phyloP scores from a whole-genome alignment of 2,797 vertebrate species.

The Lacerta viridis region DNA sequence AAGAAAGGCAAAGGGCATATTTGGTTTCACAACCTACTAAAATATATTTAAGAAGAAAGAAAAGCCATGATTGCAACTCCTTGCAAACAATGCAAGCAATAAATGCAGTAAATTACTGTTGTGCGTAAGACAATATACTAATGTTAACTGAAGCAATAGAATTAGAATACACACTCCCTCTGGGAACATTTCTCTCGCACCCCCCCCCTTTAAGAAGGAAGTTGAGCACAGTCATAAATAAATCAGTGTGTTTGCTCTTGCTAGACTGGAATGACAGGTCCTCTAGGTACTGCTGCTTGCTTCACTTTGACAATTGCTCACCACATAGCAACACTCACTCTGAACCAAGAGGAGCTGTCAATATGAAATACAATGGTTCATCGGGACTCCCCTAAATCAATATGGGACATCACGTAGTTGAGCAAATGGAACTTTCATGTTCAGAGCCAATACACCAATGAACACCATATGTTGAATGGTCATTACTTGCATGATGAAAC shows the following conservation, averaged over 20 bases:
- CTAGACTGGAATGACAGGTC: conserved; percentile 75
- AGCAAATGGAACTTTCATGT: not conserved
- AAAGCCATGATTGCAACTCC: conserved; percentile 62
- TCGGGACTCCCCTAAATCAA: conserved; percentile 44
- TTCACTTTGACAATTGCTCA: conserved; percentile 60
- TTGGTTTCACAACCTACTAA: conserved; percentile 70
- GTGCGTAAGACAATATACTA: conserved; percentile 75
- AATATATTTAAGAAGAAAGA: conserved; percentile 70
- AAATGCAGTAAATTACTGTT: conserved; percentile 76
- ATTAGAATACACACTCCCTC: conserved; percentile 77
- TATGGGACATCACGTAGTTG: not conserved
- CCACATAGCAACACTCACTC: conserved; percentile 53
- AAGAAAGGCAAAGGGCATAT: conserved; percentile 60
- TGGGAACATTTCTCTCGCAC: conserved; percentile 77
- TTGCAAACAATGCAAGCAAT: conserved; percentile 73
- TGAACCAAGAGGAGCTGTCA: conserved; percentile 59
- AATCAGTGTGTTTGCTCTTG: conserved; percentile 69
- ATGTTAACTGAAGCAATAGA: conserved; percentile 75
- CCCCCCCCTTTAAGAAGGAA: conserved; percentile 70
- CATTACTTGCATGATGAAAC: not conserved
- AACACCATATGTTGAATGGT: not conserved
- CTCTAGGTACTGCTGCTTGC: conserved; percentile 58
- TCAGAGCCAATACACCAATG: not conserved
- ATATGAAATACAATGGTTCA: conserved; percentile 29
- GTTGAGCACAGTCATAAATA: conserved; percentile 73